phyloP scores from a whole-genome alignment of 1,140 invertebrate genomes.

The Oscheius sp. region DNA sequence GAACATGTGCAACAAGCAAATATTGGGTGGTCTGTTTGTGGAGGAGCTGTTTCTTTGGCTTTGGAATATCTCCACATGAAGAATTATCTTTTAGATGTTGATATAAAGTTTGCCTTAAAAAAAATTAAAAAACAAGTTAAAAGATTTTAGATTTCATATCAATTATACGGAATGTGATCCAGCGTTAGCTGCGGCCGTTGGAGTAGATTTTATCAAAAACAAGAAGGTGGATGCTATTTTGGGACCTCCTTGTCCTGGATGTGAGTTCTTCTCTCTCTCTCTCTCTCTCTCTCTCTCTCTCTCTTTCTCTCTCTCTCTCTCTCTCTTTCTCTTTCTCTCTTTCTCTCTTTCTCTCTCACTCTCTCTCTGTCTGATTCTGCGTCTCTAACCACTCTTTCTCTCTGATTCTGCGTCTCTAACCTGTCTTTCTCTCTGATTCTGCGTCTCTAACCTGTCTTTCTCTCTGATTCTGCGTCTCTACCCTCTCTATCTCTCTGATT shows the following conservation, averaged over 20 bases:
- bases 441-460: neutral
- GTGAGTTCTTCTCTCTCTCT: neutral
- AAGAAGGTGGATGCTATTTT: neutral
- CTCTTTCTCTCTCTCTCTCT: neutral
- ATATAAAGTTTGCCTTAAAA: neutral
- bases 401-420: too few relatives aligned
- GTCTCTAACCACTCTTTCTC: neutral
- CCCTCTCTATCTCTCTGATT: too few relatives aligned
- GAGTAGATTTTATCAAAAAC: neutral
- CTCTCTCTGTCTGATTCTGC: neutral
- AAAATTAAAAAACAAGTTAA: neutral
- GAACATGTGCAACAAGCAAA: neutral
- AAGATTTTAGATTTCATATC: neutral
- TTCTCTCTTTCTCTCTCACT: too few relatives aligned
- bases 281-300: neutral
- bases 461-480: too few relatives aligned
- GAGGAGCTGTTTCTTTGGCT: neutral
- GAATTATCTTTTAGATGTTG: neutral
- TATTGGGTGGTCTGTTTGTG: neutral
- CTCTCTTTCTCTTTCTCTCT: too few relatives aligned
- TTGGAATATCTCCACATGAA: neutral
- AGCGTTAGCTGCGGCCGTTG: neutral
- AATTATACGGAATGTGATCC: conserved; percentile 1
- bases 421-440: neutral
- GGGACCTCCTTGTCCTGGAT: neutral